Conservation (phyloP, 2,888 invertebrate genomes). For the Pomacea canaliculata region DNA sequence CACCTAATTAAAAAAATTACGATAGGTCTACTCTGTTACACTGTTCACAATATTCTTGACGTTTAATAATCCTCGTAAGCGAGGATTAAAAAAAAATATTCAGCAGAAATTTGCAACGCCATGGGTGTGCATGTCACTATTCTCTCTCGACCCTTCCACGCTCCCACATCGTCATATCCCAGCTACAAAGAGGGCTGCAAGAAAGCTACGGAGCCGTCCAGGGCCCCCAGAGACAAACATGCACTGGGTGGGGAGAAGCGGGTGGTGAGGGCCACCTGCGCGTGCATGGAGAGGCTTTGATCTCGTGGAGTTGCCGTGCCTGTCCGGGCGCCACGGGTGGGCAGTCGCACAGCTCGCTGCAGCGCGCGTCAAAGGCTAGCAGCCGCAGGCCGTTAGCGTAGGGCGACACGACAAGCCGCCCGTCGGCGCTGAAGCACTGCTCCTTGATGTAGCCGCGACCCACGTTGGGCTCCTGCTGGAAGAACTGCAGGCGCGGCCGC, state of each 20-base stretch:
- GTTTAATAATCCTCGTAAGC: no score
- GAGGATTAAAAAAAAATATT: no score
- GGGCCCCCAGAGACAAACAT: slow-evolving; percentile 89
- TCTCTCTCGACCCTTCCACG: background rate
- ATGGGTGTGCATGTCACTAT: no score
- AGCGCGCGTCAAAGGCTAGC: slow-evolving; percentile 82
- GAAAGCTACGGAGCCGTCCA: slow-evolving; percentile 89
- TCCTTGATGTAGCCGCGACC: slow-evolving; percentile 95
- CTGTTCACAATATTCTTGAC: no score
- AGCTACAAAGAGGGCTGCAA: slow-evolving; percentile 79
- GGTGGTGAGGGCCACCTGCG: slow-evolving; percentile 77
- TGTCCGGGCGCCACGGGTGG: slow-evolving; percentile 72
- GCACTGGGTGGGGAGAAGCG: slow-evolving; percentile 90
- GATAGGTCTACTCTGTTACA: no score
- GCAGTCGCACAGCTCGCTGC: slow-evolving; percentile 83
- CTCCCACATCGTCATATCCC: background rate
- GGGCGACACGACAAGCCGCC: slow-evolving; percentile 90
- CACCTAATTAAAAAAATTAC: no score
- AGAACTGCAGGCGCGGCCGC: slow-evolving; percentile 84
- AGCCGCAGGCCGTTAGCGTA: slow-evolving; percentile 89
- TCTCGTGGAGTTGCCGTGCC: background rate
- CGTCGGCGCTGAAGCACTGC: slow-evolving; percentile 89
- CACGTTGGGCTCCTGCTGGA: slow-evolving; percentile 86
- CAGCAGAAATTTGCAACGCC: no score
- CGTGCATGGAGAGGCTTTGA: slow-evolving; percentile 6